Evolutionary conservation across 2,888 invertebrate genomes (phyloP).

Genomic region (Ernsta delagoae): DNA sequence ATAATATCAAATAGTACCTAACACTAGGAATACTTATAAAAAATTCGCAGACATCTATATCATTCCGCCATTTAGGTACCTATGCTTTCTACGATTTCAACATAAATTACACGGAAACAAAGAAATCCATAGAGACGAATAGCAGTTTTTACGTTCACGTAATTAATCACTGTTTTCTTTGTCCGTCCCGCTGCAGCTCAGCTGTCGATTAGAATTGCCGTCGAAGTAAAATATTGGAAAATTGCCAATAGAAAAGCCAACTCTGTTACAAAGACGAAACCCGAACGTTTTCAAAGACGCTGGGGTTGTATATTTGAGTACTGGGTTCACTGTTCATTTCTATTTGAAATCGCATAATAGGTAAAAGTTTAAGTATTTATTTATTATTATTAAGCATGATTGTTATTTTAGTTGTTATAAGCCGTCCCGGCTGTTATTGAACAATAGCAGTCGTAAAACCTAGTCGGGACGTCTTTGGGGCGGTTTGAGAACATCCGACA

Average conservation of each 20-base stretch:
- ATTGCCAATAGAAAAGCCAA: slow-evolving; percentile 42
- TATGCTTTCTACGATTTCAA: slow-evolving; percentile 2
- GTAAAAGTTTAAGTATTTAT: background rate
- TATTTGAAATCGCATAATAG: background rate
- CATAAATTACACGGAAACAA: slow-evolving; percentile 28
- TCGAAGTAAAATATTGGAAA: slow-evolving; percentile 45
- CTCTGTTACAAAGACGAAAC: slow-evolving; percentile 38
- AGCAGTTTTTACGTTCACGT: slow-evolving; percentile 11
- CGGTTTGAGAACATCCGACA: too few species aligned
- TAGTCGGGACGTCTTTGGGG: too few species aligned
- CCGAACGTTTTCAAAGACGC: background rate
- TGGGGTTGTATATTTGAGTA: background rate
- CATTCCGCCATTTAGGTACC: too few species aligned
- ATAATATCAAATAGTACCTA: too few species aligned
- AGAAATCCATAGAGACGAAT: slow-evolving; percentile 22
- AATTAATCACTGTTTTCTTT: slow-evolving; percentile 45
- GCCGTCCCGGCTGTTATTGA: too few species aligned
- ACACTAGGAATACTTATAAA: too few species aligned
- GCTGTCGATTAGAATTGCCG: slow-evolving; percentile 46
- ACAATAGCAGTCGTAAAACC: too few species aligned
- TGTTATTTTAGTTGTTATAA: too few species aligned
- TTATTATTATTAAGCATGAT: too few species aligned
- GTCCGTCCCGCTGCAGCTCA: slow-evolving; percentile 37
- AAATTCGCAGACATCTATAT: too few species aligned
- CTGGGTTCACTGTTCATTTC: slow-evolving; percentile 2